Conservation (phyloP, 2,888 invertebrate species). For the Campopleginae sp. region DNA sequence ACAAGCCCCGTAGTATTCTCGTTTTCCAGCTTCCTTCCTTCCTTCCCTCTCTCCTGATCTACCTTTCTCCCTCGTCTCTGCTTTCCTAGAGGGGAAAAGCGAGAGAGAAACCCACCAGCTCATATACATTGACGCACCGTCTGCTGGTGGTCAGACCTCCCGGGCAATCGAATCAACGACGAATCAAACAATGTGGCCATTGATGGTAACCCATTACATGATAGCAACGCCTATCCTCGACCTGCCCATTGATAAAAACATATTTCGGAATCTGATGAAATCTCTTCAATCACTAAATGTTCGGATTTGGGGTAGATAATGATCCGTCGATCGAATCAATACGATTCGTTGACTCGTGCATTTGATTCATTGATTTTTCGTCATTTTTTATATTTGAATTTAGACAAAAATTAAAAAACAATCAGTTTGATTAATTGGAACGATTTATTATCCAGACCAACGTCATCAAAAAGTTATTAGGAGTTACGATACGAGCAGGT, state of each 20-base stretch:
- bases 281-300: background rate
- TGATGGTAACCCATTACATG: background rate
- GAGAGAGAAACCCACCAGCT: background rate
- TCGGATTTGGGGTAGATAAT: background rate
- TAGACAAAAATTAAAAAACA: background rate
- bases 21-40: conserved; percentile 46
- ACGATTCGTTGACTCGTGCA: background rate
- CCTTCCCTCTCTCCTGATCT: background rate
- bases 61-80: conserved; percentile 33
- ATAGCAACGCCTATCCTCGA: background rate
- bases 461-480: background rate
- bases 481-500: background rate
- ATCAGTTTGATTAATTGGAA: background rate
- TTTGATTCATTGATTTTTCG: background rate
- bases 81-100: background rate
- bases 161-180: background rate
- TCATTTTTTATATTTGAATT: background rate
- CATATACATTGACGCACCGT: background rate
- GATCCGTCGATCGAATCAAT: background rate
- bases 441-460: background rate
- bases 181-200: conserved; percentile 23
- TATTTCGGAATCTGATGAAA: background rate
- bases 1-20: conserved; percentile 60
- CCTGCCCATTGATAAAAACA: background rate
- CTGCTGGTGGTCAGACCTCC: conserved; percentile 2